These are phyloP conservation scores for Drepanosiphum platanoidis DNA, from an alignment of 2,888 invertebrate genomes.

Conservation along the genomic window DNA sequence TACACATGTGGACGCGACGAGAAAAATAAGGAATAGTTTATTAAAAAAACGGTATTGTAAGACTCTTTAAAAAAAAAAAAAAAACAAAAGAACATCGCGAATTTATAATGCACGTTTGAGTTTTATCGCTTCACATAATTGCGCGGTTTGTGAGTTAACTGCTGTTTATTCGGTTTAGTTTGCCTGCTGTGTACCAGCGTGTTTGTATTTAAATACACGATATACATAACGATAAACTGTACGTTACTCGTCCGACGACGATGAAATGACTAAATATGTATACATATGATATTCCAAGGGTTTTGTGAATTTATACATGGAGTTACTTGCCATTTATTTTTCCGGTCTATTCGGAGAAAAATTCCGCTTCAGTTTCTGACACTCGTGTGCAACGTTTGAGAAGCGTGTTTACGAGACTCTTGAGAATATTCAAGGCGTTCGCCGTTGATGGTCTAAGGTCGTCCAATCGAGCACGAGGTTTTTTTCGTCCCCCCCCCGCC, in stretches of 20 bases:
- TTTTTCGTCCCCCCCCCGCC: too few relatives aligned
- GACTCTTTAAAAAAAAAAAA: too few relatives aligned
- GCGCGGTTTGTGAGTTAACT: not conserved
- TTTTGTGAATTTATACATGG: not conserved
- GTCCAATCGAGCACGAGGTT: constrained; percentile 36
- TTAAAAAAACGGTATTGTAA: too few relatives aligned
- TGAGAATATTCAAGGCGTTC: constrained; percentile 17
- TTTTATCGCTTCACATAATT: not conserved
- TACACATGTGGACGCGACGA: too few relatives aligned
- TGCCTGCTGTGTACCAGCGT: too few relatives aligned
- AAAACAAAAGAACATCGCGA: too few relatives aligned
- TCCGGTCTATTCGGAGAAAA: not conserved
- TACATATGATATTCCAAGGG: not conserved
- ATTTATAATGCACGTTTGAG: too few relatives aligned
- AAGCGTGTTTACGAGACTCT: constrained; percentile 19
- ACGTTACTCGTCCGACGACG: not conserved
- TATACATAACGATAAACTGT: not conserved
- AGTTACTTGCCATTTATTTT: not conserved
- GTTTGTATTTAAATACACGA: not conserved
- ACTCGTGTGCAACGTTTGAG: not conserved
- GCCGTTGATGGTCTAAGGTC: constrained; percentile 11
- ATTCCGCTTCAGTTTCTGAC: constrained; percentile 4
- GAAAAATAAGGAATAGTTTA: too few relatives aligned
- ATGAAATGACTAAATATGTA: not conserved
- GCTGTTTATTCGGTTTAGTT: too few relatives aligned